Evolutionary conservation across 2,113 vertebrate species (phyloP), one percentile per base, ranked within the genome.

Genomic region (Urocynchramus pylzowi): DNA sequence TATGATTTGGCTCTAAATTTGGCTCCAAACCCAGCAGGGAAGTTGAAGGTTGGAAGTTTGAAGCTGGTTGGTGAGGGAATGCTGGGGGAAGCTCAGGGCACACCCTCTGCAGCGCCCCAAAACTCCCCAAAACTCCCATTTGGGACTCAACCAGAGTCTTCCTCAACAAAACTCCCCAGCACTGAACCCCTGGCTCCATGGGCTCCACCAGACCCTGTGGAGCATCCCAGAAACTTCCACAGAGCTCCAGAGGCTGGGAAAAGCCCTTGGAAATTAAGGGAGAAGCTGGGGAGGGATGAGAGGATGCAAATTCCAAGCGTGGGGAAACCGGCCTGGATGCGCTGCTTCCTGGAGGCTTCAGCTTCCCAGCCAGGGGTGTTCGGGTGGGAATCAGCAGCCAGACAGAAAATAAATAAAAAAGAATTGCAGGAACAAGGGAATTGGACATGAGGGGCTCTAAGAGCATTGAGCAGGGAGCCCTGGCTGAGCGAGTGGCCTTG

Each of bases 291-390:
- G 2, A 69, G 54, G 41, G 42, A 52, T 21, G 2, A 52, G 37
- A 50, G 26, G 47, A 86, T 89, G 61, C 54, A 70, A 74, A 93
- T 13, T 17, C 2, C 3, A 3, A 17, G 79, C 19, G 7, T 4
- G 4, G 53, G 59, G 75, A 63, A 84, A 78, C 49, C 39, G 0
- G 37, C 45, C 30, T 26, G 56, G 33, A n/a, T 21, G 19, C 0
- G 1, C 31, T 7, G 16, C 24, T 16, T 35, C 50, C 57, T 5
- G 2, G 16, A 45, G 20, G 80, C 24, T 33, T 7, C 1, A 1
- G 22, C 50, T 82, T 26, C 35, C 42, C 59, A 31, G 37, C 4
- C 7, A 39, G 45, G 4, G 65, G 23, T 3, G 1, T 8, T 26
- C 20, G 50, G 8, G 50, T 47, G 57, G 63, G 45, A 70, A 84